Base-by-base conservation (phyloP, 1,140 invertebrate species). In the Sinonovacula constricta region DNA sequence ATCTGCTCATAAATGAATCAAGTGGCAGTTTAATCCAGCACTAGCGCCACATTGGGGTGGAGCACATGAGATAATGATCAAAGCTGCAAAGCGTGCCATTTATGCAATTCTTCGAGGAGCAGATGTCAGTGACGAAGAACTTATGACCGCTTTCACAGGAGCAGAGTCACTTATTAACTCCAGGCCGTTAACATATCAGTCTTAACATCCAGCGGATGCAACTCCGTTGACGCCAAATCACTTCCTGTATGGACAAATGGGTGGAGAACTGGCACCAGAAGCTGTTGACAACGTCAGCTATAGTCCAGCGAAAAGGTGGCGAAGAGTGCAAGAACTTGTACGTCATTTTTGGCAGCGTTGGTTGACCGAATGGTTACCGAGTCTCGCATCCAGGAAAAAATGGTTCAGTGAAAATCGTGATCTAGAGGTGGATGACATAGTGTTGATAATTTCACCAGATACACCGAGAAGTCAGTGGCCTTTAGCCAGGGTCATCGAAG, bases 291-390 rank as follows among this genome's bases (percentile, higher is more conserved):
- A 18, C 24, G 34, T 51, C 2, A 31, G 26, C 18, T 69, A 31
- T 26, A 59, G 36, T 24, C 39, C 49, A 18, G 26, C 10, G 10
- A 70, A 71, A 24, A 59, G 57, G 24, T 71, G 57, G 79, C 65
- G 65, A n/a, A n/a, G 36, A 22, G 65, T 81, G 0, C 72, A 81
- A 39, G 71, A 68, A 36, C 34, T 81, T 15, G 33, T 81, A 5
- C 51, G 28, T 31, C 63, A 81, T 24, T 76, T 76, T 34, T 81
- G 79, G 72, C 26, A 68, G n/a, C 60, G 70, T 2, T 80, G 78
- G 65, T n/a, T 80, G 26, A 14, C 12, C 3, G 78, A 80, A 34
- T 76, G 45, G 15, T 39, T 76, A 22, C 71, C 79, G 26, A 54
- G 3, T 14, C 45, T 80, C 3, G 26, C 30, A 18, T 4, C 2